Base-by-base conservation (phyloP, 37 sponge, comb jelly and placozoan genomes). In the Halichondria panicea region DNA sequence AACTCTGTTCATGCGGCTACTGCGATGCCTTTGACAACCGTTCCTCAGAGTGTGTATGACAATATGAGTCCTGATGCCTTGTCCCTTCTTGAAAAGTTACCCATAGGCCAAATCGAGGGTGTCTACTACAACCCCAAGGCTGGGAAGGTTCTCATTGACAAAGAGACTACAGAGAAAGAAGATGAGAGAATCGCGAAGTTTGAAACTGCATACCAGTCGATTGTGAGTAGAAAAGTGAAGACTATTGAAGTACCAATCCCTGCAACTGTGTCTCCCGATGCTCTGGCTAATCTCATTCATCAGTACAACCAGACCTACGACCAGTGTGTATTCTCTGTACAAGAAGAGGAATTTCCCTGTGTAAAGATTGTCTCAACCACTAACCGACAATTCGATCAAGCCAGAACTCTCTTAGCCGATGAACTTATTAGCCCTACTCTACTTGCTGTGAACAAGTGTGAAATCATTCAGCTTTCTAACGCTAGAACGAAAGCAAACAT, bases 311-410 rank as follows among this genome's bases (percentile, higher is more conserved):
- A 35, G 25, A 11, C 38, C 13, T 66, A 67, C 57, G 22, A 67
- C 3, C 57, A 43, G 55, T 67, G 68, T 78, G 78, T 54, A 5
- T 66, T 78, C 28, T n/a, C n/a, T n/a, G 0, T 66, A 8, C 12
- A 36, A 12, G 22, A 35, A 2, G 59, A 59, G 27, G 76, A 74
- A n/a, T 15, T 25, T 21, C 32, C 40, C 1, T 30, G 5, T 8
- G 66, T 83, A 18, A 74, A 41, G 34, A 40, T 83, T 1, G 37
- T 83, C 11, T 83, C 83, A 3, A 43, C 18, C 0, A 41, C 76
- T 3, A 64, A 73, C 4, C 83, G 83, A 25, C 83, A 83, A 41
- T 72, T 75, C 58, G 83, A 83, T 6, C 75, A 74, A 68, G 83
- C 62, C 1, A 83, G 75, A 50, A 67, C 55, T 58, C 27, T 66